Evolutionary conservation across 2,888 invertebrate species (phyloP).

Genomic region (Chrysomela aeneicollis): DNA sequence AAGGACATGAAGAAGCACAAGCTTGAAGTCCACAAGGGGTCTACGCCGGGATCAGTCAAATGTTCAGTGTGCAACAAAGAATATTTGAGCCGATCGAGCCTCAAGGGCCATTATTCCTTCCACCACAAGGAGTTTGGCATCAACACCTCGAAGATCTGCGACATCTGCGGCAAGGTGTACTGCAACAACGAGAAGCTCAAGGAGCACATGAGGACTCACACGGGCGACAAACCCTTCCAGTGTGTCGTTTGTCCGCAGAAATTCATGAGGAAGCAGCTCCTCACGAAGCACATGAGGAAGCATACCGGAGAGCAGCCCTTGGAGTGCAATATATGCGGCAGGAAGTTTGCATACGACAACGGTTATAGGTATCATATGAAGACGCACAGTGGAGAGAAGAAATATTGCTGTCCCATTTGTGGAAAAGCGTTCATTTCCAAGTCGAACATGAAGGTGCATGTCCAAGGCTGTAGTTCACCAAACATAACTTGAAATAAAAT

Average conservation of each 20-base stretch:
- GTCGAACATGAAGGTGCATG: constrained; percentile 42
- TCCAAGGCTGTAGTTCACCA: constrained; percentile 44
- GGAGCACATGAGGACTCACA: constrained; percentile 63
- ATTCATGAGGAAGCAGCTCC: constrained; percentile 53
- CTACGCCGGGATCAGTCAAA: constrained; percentile 30
- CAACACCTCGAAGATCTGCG: constrained; percentile 52
- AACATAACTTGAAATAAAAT: neutral
- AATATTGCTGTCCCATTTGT: constrained; percentile 59
- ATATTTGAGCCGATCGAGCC: constrained; percentile 30
- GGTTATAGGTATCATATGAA: constrained; percentile 68
- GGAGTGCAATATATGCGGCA: constrained; percentile 45
- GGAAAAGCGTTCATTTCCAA: constrained; percentile 37
- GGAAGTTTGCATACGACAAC: constrained; percentile 63
- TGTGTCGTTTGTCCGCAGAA: constrained; percentile 59
- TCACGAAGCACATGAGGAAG: constrained; percentile 64
- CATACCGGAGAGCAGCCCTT: constrained; percentile 52
- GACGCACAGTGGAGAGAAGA: constrained; percentile 67
- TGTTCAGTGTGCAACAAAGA: constrained; percentile 47
- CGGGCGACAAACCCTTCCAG: constrained; percentile 62
- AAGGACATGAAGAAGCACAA: constrained; percentile 46
- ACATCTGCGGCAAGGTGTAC: constrained; percentile 55
- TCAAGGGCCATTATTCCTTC: constrained; percentile 30
- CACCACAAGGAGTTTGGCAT: constrained; percentile 34
- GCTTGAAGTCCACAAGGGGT: constrained; percentile 44
- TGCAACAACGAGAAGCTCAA: constrained; percentile 49